phyloP scores from a whole-genome alignment of 1,140 invertebrate genomes.

The Bombyx mori region DNA sequence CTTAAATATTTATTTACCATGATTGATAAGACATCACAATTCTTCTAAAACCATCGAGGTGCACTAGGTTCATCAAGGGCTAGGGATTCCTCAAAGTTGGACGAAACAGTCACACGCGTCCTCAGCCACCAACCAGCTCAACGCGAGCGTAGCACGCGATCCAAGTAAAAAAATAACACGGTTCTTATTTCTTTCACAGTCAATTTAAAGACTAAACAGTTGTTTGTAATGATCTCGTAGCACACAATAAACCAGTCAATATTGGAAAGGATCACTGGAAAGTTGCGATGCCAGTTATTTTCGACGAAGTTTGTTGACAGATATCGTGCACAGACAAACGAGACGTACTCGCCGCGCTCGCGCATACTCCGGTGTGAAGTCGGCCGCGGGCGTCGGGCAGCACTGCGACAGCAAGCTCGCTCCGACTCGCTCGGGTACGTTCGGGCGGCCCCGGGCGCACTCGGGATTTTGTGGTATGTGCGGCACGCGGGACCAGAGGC shows the following conservation, averaged over 20 bases:
- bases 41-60: constrained; percentile 27
- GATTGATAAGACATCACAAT: constrained; percentile 43
- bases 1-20: constrained; percentile 54
- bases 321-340: constrained; percentile 41
- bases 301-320: constrained; percentile 66
- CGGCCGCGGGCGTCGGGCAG: constrained; percentile 37
- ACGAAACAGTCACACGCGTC: constrained; percentile 62
- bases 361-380: constrained; percentile 65
- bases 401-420: constrained; percentile 17
- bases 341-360: constrained; percentile 64
- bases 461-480: constrained; percentile 41
- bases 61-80: constrained; percentile 42
- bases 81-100: constrained; percentile 39
- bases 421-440: constrained; percentile 37
- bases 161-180: constrained; percentile 67
- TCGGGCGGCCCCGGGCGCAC: constrained; percentile 25
- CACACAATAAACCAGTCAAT: constrained; percentile 49
- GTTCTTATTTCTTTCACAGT: constrained; percentile 45
- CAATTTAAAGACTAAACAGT: constrained; percentile 33
- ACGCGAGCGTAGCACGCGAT: constrained; percentile 59
- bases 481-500: constrained; percentile 48
- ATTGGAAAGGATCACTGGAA: constrained; percentile 43
- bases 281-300: constrained; percentile 40
- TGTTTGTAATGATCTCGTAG: constrained; percentile 34
- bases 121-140: constrained; percentile 43